Evolutionary conservation across 2,113 vertebrate species (phyloP).

Genomic region (Heterocephalus glaber): DNA sequence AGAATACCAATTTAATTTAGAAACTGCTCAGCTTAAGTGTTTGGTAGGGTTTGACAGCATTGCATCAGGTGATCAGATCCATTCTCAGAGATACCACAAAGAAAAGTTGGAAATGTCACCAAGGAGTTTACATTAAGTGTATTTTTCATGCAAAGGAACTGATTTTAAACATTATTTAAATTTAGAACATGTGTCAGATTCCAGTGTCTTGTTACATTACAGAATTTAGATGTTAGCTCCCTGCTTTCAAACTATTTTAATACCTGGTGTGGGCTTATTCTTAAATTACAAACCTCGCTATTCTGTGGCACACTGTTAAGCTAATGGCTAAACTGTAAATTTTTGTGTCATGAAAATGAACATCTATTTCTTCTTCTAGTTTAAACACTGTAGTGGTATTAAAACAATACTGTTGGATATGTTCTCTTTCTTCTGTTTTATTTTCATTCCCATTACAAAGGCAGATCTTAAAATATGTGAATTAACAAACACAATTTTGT

Average conservation of each 20-base stretch:
- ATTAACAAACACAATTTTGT: neutral
- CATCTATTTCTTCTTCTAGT: slow-evolving; percentile 27
- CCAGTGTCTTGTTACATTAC: slow-evolving; percentile 61
- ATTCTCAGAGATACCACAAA: slow-evolving; percentile 67
- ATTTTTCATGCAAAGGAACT: slow-evolving; percentile 41
- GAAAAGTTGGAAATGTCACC: slow-evolving; percentile 53
- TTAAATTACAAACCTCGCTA: slow-evolving; percentile 28
- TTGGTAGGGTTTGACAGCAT: slow-evolving; percentile 68
- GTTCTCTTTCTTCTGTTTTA: neutral
- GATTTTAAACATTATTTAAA: slow-evolving; percentile 68
- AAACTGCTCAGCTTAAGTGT: slow-evolving; percentile 63
- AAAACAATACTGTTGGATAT: neutral
- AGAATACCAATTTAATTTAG: slow-evolving; percentile 81
- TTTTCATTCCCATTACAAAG: neutral
- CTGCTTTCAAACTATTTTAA: slow-evolving; percentile 65
- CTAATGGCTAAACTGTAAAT: slow-evolving; percentile 55
- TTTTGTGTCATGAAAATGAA: slow-evolving; percentile 36
- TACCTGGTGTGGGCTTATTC: slow-evolving; percentile 6
- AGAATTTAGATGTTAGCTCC: slow-evolving; percentile 57
- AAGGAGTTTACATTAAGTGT: slow-evolving; percentile 59
- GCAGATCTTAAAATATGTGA: neutral
- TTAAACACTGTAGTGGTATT: slow-evolving; percentile 13
- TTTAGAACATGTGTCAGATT: slow-evolving; percentile 72
- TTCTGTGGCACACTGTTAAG: neutral
- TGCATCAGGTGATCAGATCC: slow-evolving; percentile 11